Base-by-base conservation (phyloP, 2,888 invertebrate species). In the Pollenia labialis region DNA sequence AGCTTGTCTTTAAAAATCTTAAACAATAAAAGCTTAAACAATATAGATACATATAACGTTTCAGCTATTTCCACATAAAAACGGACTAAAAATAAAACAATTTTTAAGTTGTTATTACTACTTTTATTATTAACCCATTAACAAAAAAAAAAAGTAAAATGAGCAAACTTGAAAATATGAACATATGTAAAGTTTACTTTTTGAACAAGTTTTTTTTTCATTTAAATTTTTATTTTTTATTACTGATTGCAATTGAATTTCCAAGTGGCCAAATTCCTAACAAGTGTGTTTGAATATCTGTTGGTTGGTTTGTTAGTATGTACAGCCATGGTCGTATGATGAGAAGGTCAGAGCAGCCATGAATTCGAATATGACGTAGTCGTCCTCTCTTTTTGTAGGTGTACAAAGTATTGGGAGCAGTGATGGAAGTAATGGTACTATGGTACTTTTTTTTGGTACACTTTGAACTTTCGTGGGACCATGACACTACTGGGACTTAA, bases 341-440 rank as follows among this genome's bases (percentile, higher is more conserved):
- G 14, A 42, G 75, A 86, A 86, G 85, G 85, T 86, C 82, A 85
- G 52, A 69, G 74, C 16, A 69, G 58, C 80, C 71, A 71, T 83
- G 80, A 86, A 80, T 76, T 79, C 7, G 16, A 54, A 69, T 60
- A 69, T 82, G 69, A 76, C 76, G 82, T 76, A 58, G 44, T 69
- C 44, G 32, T 62, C 14, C 44, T 52, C 52, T 58, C 46, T 71
- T 80, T 23, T 12, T 68, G 46, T 69, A 62, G 60, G 62, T 69
- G 72, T 82, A 16, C 18, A 40, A 52, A 40, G 40, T n/a, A 32
- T 32, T n/a, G 32, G 8, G 14, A 32, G 46, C 32, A n/a, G 14
- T 74, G 18, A 8, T n/a, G 16, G 18, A 14, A 44, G 2, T 11
- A 42, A 8, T 32, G 32, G 32, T 32, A 6, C 32, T 6, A 6